Percentiles rank a stretch among this genome's conserved stretches.
Evolutionary conservation across 2,797 vertebrate genomes (phyloP).

Genomic region (Moxostoma hubbsi): DNA sequence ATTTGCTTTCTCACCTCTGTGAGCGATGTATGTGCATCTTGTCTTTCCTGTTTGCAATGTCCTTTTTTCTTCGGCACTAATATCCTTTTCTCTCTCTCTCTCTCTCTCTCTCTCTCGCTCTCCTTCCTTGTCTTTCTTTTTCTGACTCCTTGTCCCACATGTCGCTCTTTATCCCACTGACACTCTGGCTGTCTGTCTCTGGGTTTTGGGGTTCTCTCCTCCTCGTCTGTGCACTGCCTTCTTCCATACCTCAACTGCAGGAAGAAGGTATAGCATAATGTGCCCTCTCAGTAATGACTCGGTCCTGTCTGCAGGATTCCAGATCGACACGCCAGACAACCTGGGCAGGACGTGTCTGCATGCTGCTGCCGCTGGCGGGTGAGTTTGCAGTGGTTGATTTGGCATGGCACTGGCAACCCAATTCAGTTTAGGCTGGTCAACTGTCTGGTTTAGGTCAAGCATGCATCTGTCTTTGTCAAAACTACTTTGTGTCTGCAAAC

Average conservation of each 20-base stretch:
- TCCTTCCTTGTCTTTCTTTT: slow-evolving; percentile 32
- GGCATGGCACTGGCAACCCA: background rate
- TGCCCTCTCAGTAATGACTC: slow-evolving; percentile 92
- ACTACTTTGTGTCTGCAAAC: background rate
- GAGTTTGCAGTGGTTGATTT: slow-evolving; percentile 66
- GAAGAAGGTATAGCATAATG: slow-evolving; percentile 93
- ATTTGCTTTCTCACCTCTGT: background rate
- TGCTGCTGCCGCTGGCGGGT: slow-evolving; percentile 96
- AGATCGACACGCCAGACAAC: slow-evolving; percentile 95
- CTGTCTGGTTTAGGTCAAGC: background rate
- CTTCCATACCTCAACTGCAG: slow-evolving; percentile 73
- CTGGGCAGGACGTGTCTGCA: slow-evolving; percentile 97
- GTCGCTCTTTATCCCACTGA: slow-evolving; percentile 35
- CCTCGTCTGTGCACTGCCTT: slow-evolving; percentile 28
- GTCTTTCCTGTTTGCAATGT: slow-evolving; percentile 40
- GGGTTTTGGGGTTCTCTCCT: slow-evolving; percentile 37
- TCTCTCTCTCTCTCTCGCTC: slow-evolving; percentile 58
- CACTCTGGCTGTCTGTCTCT: slow-evolving; percentile 52
- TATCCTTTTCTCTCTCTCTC: slow-evolving; percentile 35
- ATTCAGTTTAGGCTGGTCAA: background rate
- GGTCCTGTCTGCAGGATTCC: slow-evolving; percentile 98
- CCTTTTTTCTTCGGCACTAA: slow-evolving; percentile 56
- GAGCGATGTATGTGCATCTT: slow-evolving; percentile 36
- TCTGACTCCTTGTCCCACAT: slow-evolving; percentile 23
- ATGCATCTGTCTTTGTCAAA: background rate